phyloP scores from a whole-genome alignment of 2,113 vertebrate genomes.

The Hymenochirus boettgeri region DNA sequence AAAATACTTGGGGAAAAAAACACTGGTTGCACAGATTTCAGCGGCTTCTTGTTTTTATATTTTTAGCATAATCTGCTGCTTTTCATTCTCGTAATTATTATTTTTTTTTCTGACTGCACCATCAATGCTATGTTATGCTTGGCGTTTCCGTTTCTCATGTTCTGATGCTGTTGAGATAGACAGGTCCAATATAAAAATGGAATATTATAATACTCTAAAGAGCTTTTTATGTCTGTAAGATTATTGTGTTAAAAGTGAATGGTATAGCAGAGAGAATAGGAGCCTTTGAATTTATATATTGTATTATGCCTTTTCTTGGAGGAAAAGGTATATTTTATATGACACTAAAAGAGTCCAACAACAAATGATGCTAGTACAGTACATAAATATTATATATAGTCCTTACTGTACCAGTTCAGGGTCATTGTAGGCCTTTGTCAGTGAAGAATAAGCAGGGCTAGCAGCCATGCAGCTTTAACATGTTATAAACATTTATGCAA shows the following conservation, averaged over 20 bases:
- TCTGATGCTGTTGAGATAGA: background rate
- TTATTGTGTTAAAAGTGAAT: conserved; percentile 25
- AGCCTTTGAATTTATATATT: conserved; percentile 34
- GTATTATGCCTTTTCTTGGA: conserved; percentile 14
- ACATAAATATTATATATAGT: no score
- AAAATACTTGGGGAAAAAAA: no score
- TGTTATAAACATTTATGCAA: no score
- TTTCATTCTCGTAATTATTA: background rate
- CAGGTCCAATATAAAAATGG: conserved; percentile 14
- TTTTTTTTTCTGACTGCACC: background rate
- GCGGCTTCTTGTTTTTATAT: background rate
- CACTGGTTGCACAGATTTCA: no score
- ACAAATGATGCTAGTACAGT: no score
- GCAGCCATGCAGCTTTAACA: no score
- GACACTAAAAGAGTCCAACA: no score
- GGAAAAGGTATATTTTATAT: conserved; percentile 33
- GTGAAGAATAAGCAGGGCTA: no score
- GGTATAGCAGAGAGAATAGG: conserved; percentile 7
- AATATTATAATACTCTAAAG: conserved; percentile 21
- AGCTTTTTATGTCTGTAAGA: conserved; percentile 23
- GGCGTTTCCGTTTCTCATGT: conserved; percentile 5
- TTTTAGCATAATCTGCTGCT: background rate
- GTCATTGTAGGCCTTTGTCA: no score
- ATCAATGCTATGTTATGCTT: background rate
- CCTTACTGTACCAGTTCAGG: no score